Evolutionary conservation across 2,888 invertebrate species (phyloP).

Genomic region (Melikaiella ostensackeni): DNA sequence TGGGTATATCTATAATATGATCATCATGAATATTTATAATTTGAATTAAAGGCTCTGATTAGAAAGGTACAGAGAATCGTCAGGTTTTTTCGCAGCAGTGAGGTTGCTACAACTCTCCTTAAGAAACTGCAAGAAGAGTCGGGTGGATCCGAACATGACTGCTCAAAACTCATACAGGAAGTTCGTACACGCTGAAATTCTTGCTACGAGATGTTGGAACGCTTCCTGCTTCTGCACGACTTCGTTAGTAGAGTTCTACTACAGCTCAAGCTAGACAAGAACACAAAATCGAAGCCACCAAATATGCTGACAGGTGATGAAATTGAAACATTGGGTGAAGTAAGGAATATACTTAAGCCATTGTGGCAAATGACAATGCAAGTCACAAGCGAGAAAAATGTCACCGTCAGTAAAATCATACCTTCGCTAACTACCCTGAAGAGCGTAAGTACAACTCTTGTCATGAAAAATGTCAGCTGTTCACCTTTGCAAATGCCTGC

Average conservation of each 20-base stretch:
- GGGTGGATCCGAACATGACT: neutral
- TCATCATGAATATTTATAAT: too few relatives aligned
- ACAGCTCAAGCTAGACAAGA: neutral
- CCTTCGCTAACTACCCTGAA: neutral
- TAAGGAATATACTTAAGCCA: neutral
- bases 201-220: slow-evolving; percentile 6
- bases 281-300: neutral
- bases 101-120: neutral
- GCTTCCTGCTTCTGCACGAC: neutral
- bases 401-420: slow-evolving; percentile 4
- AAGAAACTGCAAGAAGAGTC: neutral
- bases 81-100: too few relatives aligned
- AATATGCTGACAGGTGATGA: neutral
- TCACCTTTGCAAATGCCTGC: too few relatives aligned
- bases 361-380: slow-evolving; percentile 11
- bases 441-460: neutral
- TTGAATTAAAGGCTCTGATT: neutral
- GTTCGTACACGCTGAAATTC: slow-evolving; percentile 12
- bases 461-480: too few relatives aligned
- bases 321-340: neutral
- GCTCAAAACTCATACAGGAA: slow-evolving; percentile 14
- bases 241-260: neutral
- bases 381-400: neutral
- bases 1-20: too few relatives aligned
- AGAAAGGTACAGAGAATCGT: neutral